Base-by-base conservation (phyloP, 2,888 invertebrate genomes). In the Xanthorhoe spadicearia region DNA sequence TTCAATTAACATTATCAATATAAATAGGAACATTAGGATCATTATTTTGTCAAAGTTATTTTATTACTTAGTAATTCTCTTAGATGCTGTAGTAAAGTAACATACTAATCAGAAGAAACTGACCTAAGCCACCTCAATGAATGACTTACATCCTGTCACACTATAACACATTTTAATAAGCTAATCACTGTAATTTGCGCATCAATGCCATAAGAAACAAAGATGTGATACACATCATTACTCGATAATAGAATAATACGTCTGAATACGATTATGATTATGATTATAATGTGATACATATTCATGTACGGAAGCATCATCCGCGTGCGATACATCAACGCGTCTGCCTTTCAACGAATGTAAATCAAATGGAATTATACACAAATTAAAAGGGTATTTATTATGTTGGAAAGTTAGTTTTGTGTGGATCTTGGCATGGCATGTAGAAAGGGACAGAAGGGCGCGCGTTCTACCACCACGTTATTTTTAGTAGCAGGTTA, bases 261-360 rank as follows among this genome's bases (percentile, higher is more conserved):
- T 46, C 15, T 58, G 62, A 60, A 52, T 60, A 52, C 18, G 18
- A 50, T 50, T 58, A 52, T 54, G 32, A 52, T 46, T 23, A 38
- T 10, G 48, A 46, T 55, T 61, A 61, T 51, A 59, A 60, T 57
- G 38, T 43, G 43, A 66, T 68, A 57, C 52, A 64, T 63, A 64
- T 64, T 53, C 19, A 68, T 63, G 53, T 48, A 10, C 61, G 68
- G 61, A 54, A 48, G 35, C 56, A 53, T 54, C 62, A 38, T 50
- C 60, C 54, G 68, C 68, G 64, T 60, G 68, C 64, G 64, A 46
- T 63, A 66, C 69, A 59, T 74, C 68, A 73, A 71, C 53, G 68
- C 64, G 69, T 69, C 68, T 46, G 56, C 60, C 49, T 55, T 55
- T 65, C 60, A 65, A 64, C 64, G 50, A 46, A 65, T 65, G 64